phyloP scores from a whole-genome alignment of 2,888 invertebrate genomes.

The Stratiomys singularior region DNA sequence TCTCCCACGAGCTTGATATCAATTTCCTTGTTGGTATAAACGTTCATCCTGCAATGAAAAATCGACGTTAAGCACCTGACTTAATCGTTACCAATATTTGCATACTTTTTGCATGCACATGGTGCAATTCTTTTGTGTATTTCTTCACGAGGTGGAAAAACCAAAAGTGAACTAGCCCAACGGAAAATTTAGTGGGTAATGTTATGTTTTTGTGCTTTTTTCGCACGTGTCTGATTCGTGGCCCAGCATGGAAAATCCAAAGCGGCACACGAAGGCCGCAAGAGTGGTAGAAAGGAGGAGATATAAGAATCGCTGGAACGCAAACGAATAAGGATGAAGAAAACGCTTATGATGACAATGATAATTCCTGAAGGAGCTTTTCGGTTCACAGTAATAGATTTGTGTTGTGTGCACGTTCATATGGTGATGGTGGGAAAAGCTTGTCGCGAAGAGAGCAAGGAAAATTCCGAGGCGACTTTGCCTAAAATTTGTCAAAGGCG shows the following conservation, averaged over 20 bases:
- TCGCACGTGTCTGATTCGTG: background rate
- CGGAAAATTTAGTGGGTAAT: background rate
- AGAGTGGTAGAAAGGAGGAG: background rate
- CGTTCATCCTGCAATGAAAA: too few relatives aligned
- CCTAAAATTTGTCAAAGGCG: background rate
- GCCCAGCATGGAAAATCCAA: background rate
- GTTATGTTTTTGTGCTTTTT: background rate
- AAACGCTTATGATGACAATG: background rate
- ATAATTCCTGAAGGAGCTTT: background rate
- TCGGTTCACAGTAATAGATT: background rate
- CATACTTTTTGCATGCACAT: too few relatives aligned
- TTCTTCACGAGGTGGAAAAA: too few relatives aligned
- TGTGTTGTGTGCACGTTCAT: background rate
- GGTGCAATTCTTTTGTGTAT: too few relatives aligned
- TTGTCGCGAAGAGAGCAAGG: background rate
- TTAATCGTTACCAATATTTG: too few relatives aligned
- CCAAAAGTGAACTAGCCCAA: constrained; percentile 1
- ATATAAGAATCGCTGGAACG: background rate
- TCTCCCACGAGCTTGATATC: too few relatives aligned
- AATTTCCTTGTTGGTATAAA: too few relatives aligned
- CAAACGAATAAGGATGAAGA: background rate
- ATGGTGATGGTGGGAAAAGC: background rate
- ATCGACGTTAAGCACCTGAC: too few relatives aligned
- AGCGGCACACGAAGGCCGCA: background rate
- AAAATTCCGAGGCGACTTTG: background rate